These are phyloP conservation scores for Psephotus haematonotus DNA, from an alignment of 2,113 vertebrate species.

Conservation along the genomic window DNA sequence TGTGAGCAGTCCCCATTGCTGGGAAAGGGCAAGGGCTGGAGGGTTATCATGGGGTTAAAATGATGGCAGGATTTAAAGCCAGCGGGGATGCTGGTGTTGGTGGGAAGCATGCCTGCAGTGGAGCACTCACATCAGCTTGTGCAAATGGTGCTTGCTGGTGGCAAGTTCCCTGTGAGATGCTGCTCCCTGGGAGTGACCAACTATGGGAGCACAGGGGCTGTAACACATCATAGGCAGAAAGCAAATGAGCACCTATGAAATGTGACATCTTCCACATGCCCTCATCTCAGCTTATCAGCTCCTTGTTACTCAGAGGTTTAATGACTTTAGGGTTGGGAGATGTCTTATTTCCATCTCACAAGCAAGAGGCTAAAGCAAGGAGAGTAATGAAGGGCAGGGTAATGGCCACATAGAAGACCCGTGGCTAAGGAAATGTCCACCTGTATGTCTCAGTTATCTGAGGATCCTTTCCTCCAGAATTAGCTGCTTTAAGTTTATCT, in stretches of 20 bases:
- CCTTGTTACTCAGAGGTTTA: not conserved
- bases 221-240: no score
- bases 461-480: not conserved
- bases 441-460: accelerated
- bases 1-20: accelerated
- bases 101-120: not conserved
- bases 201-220: accelerated
- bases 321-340: not conserved
- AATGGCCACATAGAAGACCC: not conserved
- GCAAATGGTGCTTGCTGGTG: accelerated
- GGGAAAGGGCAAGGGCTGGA: not conserved
- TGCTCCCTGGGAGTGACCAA: not conserved
- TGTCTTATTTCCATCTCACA: not conserved
- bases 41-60: not conserved
- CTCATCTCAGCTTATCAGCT: not conserved
- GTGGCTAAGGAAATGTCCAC: not conserved
- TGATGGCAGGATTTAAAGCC: not conserved
- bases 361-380: not conserved
- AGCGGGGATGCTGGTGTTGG: accelerated
- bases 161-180: not conserved
- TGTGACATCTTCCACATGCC: not conserved
- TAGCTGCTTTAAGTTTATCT: not conserved
- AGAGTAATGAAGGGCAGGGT: not conserved
- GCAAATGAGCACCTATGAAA: not conserved
- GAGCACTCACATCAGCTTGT: accelerated